Evolutionary conservation across 2,888 invertebrate genomes (phyloP).

Genomic region (Lymantria monacha): DNA sequence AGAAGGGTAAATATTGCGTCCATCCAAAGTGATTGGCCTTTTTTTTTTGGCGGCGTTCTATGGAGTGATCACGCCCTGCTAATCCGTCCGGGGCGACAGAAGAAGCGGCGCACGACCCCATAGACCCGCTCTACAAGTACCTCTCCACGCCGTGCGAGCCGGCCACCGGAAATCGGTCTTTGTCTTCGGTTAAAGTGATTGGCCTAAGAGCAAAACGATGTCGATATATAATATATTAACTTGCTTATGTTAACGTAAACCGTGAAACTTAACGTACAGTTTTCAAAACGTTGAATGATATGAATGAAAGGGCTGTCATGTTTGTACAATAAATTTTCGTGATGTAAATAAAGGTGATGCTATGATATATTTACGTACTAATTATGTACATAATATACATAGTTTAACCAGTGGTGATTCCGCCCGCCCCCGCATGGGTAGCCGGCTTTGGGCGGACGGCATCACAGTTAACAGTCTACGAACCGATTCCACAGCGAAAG

Average conservation of each 20-base stretch:
- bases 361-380: constrained; percentile 22
- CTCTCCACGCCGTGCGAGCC: too few species aligned
- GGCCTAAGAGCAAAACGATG: too few species aligned
- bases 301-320: constrained; percentile 27
- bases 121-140: too few species aligned
- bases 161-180: too few species aligned
- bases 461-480: constrained; percentile 55
- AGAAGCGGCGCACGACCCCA: too few species aligned
- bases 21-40: too few species aligned
- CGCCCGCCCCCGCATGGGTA: constrained; percentile 57
- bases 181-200: too few species aligned
- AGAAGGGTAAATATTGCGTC: too few species aligned
- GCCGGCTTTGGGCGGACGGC: constrained; percentile 67
- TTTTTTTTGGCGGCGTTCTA: too few species aligned
- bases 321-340: constrained; percentile 21
- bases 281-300: neutral
- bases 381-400: constrained; percentile 22
- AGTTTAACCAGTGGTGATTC: constrained; percentile 32
- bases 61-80: too few species aligned
- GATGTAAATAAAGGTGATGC: constrained; percentile 53
- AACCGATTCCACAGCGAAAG: constrained; percentile 58
- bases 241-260: neutral
- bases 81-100: too few species aligned
- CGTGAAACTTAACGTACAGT: neutral
- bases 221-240: too few species aligned